phyloP scores from a whole-genome alignment of 2,888 invertebrate genomes.

The Scaptomyza cyrtandrae region DNA sequence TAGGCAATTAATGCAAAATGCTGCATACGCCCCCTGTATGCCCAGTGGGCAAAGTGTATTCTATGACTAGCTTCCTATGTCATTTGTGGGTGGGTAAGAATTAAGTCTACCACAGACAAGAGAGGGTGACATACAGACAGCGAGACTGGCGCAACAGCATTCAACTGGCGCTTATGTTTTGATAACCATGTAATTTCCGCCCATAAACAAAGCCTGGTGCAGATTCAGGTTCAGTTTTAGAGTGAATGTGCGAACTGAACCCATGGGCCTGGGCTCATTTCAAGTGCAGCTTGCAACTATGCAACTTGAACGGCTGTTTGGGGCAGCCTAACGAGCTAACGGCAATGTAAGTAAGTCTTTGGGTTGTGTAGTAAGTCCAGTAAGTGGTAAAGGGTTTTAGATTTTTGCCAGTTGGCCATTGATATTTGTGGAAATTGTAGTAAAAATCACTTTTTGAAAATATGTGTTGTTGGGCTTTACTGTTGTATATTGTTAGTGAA shows the following conservation, averaged over 20 bases:
- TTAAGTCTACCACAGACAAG: constrained; percentile 49
- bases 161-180: constrained; percentile 72
- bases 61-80: constrained; percentile 8
- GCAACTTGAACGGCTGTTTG: constrained; percentile 13
- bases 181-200: constrained; percentile 75
- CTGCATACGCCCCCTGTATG: constrained; percentile 31
- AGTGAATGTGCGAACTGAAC: constrained; percentile 17
- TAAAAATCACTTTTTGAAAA: no score
- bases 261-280: constrained; percentile 14
- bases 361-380: background rate
- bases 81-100: background rate
- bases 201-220: constrained; percentile 60
- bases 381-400: constrained; percentile 4
- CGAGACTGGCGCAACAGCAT: constrained; percentile 40
- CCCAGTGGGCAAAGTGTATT: constrained; percentile 8
- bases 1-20: constrained; percentile 64
- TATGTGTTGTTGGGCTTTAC: no score
- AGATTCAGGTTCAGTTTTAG: constrained; percentile 15
- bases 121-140: background rate
- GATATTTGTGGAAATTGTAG: background rate
- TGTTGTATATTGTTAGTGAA: no score
- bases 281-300: constrained; percentile 18
- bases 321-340: constrained; percentile 20
- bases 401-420: background rate
- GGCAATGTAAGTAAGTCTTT: constrained; percentile 14